Evolutionary conservation across 2,888 invertebrate species (phyloP).

Genomic region (Sycophila texana): DNA sequence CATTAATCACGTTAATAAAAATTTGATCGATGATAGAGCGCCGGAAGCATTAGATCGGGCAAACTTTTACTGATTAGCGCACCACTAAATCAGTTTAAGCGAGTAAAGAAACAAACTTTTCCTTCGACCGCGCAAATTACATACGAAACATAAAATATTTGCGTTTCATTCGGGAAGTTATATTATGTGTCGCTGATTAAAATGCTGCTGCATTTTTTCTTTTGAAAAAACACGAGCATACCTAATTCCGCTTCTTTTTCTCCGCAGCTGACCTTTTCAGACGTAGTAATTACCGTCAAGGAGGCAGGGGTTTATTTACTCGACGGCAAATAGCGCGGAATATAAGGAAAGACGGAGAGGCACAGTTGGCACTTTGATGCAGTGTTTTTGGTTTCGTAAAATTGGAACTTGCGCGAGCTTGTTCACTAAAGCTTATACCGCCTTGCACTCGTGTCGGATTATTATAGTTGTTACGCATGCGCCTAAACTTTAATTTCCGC

Average conservation of each 20-base stretch:
- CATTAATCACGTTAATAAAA: no score
- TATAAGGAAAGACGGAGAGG: slow-evolving; percentile 14
- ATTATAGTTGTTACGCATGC: slow-evolving; percentile 18
- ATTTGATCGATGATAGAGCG: no score
- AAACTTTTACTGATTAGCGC: no score
- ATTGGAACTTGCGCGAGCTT: slow-evolving; percentile 31
- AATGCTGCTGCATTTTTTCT: not conserved
- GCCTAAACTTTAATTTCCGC: slow-evolving; percentile 3
- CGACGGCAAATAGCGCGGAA: slow-evolving; percentile 9
- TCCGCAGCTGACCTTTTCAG: no score
- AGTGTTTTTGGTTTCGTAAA: slow-evolving; percentile 49
- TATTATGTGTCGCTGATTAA: no score
- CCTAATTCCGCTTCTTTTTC: not conserved
- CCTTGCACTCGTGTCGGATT: slow-evolving; percentile 6
- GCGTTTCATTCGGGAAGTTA: no score
- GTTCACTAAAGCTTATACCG: slow-evolving; percentile 38
- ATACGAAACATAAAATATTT: not conserved
- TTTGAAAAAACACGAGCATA: not conserved
- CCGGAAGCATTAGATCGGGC: no score
- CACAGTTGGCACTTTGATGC: slow-evolving; percentile 47
- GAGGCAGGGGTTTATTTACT: slow-evolving; percentile 22
- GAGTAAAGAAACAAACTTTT: no score
- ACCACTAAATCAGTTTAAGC: no score
- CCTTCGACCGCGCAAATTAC: no score
- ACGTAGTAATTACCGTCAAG: no score